These are phyloP conservation scores for Apoda limacodes DNA, from an alignment of 2,888 invertebrate genomes.

Conservation along the genomic window DNA sequence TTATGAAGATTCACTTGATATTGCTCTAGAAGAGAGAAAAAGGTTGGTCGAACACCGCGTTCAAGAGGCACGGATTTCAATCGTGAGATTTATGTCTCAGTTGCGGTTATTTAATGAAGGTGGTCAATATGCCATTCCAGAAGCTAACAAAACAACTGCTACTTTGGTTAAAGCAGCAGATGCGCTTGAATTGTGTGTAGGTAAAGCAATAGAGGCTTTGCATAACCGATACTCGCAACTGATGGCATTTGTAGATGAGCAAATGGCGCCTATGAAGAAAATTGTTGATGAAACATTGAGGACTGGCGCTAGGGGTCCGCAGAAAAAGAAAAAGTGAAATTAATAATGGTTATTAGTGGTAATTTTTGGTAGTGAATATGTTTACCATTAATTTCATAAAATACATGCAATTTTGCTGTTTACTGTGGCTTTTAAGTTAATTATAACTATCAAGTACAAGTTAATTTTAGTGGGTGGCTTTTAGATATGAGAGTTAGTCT, in stretches of 20 bases:
- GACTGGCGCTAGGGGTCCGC: slow-evolving; percentile 17
- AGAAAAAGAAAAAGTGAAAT: too few relatives aligned
- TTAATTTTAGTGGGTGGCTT: too few relatives aligned
- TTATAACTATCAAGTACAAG: too few relatives aligned
- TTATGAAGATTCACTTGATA: slow-evolving; percentile 39
- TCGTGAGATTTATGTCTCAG: slow-evolving; percentile 37
- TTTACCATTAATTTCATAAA: too few relatives aligned
- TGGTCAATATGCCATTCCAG: slow-evolving; percentile 36
- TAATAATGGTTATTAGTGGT: too few relatives aligned
- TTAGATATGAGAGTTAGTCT: too few relatives aligned
- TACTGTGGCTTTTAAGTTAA: too few relatives aligned
- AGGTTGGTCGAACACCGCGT: slow-evolving; percentile 30
- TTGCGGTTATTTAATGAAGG: slow-evolving; percentile 40
- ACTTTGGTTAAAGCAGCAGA: slow-evolving; percentile 35
- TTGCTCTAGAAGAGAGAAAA: slow-evolving; percentile 28
- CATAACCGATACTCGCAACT: slow-evolving; percentile 32
- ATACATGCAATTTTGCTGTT: too few relatives aligned
- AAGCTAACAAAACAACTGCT: slow-evolving; percentile 32
- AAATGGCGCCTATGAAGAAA: slow-evolving; percentile 28
- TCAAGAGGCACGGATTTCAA: slow-evolving; percentile 46
- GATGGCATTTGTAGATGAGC: slow-evolving; percentile 32
- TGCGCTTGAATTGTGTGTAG: slow-evolving; percentile 33
- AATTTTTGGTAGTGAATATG: too few relatives aligned
- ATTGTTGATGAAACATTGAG: slow-evolving; percentile 31
- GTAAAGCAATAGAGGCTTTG: slow-evolving; percentile 28